Conservation (phyloP, 2,797 vertebrate genomes). For the Harpagifer antarcticus region DNA sequence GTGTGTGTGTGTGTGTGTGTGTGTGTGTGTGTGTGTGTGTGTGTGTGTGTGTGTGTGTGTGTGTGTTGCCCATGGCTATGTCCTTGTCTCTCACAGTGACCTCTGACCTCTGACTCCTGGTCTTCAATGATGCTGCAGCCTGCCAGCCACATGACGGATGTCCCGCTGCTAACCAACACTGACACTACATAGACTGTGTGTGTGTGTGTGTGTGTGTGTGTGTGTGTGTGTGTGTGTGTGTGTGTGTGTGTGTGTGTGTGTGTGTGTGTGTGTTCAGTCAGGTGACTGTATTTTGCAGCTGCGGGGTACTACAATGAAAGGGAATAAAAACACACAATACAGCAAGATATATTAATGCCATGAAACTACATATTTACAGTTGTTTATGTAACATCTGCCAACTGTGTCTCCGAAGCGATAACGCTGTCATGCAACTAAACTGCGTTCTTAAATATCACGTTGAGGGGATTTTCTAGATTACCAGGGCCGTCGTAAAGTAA, state of each 20-base stretch:
- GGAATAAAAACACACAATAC: too few species aligned
- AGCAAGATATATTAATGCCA: too few species aligned
- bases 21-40: slow-evolving; percentile 20
- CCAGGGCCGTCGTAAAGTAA: too few species aligned
- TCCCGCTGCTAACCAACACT: slow-evolving; percentile 49
- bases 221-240: slow-evolving; percentile 1
- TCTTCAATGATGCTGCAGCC: slow-evolving; percentile 65
- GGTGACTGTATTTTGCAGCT: not conserved
- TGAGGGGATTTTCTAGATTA: too few species aligned
- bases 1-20: slow-evolving; percentile 35
- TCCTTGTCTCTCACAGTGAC: slow-evolving; percentile 61
- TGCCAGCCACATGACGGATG: slow-evolving; percentile 73
- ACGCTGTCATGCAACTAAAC: too few species aligned
- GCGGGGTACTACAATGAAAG: too few species aligned
- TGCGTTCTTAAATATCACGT: too few species aligned
- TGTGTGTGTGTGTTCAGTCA: not conserved
- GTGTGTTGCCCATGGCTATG: slow-evolving; percentile 38
- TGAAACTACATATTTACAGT: too few species aligned
- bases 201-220: slow-evolving; percentile 8
- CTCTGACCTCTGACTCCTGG: slow-evolving; percentile 58
- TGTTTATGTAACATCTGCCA: too few species aligned
- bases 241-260: slow-evolving; percentile 11
- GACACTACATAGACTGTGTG: slow-evolving; percentile 21
- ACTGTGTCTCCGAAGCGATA: too few species aligned
- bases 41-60: slow-evolving; percentile 28